A percentile compares a stretch with the other conserved stretches of the same genome.
Conservation (phyloP, 2,797 vertebrate genomes). For the Sebastes cheni region DNA sequence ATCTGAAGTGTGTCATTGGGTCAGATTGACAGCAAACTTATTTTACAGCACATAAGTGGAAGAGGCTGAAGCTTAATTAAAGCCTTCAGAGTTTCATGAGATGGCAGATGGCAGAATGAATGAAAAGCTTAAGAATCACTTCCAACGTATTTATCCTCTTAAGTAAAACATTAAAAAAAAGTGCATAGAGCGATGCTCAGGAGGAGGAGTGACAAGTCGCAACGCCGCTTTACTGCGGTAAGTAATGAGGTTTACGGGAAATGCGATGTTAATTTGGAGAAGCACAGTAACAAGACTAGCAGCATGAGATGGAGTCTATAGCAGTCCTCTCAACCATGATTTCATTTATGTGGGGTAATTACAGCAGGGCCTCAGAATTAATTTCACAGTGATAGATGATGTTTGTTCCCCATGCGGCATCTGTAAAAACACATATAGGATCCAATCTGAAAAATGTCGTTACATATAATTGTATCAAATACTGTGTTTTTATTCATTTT, state of each 20-base stretch:
- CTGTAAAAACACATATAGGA: background rate
- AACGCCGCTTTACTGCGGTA: background rate
- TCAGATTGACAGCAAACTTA: slow-evolving; percentile 15
- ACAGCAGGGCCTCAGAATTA: slow-evolving; percentile 36
- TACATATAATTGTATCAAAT: background rate
- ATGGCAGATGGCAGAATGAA: slow-evolving; percentile 33
- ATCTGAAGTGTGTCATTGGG: background rate
- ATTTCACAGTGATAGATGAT: slow-evolving; percentile 35
- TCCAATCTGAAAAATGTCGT: background rate
- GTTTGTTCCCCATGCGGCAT: slow-evolving; percentile 8
- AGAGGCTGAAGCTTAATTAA: slow-evolving; percentile 10
- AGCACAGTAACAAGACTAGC: slow-evolving; percentile 11
- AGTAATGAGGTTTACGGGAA: slow-evolving; percentile 41
- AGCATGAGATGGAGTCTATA: background rate
- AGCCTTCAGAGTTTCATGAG: slow-evolving; percentile 8
- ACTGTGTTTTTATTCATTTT: background rate
- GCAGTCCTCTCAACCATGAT: slow-evolving; percentile 25
- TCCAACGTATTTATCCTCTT: slow-evolving; percentile 49
- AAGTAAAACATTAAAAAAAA: slow-evolving; percentile 22
- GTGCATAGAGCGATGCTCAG: background rate
- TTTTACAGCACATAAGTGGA: background rate
- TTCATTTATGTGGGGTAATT: slow-evolving; percentile 48
- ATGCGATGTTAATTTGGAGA: slow-evolving; percentile 49
- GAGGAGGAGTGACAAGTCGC: slow-evolving; percentile 35
- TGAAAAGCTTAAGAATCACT: slow-evolving; percentile 38